A percentile compares a stretch with the other conserved stretches of the same genome.
These are phyloP conservation scores for Ericerus pela DNA, from an alignment of 1,140 invertebrate genomes.

Conservation along the genomic window DNA sequence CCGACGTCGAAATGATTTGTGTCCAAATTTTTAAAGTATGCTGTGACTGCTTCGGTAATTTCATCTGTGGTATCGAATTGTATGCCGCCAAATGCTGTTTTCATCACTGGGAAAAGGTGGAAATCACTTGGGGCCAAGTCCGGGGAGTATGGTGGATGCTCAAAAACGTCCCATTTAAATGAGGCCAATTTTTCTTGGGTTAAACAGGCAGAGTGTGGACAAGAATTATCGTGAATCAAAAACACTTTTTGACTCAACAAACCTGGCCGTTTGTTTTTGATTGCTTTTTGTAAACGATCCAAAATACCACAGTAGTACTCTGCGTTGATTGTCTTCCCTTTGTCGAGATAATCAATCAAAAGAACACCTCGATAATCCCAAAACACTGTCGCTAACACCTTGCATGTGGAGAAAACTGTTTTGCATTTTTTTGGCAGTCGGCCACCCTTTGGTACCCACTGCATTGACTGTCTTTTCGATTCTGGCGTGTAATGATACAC, in stretches of 20 bases:
- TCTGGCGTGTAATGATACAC: slow-evolving; percentile 29
- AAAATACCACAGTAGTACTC: slow-evolving; percentile 16
- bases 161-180: slow-evolving; percentile 27
- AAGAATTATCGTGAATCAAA: slow-evolving; percentile 28
- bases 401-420: too few species aligned
- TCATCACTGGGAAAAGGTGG: slow-evolving; percentile 23
- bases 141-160: slow-evolving; percentile 25
- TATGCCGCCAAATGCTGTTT: slow-evolving; percentile 17
- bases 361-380: too few species aligned
- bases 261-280: slow-evolving; percentile 21
- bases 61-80: slow-evolving; percentile 13
- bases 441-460: too few species aligned
- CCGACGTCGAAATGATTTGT: not conserved
- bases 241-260: slow-evolving; percentile 18
- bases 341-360: not conserved
- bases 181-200: slow-evolving; percentile 17
- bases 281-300: slow-evolving; percentile 14
- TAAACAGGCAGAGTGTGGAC: slow-evolving; percentile 21
- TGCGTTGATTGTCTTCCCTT: slow-evolving; percentile 10
- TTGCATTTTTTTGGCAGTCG: too few species aligned
- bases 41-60: not conserved
- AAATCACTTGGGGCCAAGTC: slow-evolving; percentile 28
- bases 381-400: too few species aligned
- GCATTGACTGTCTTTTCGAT: slow-evolving; percentile 28
- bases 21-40: slow-evolving; percentile 6